A percentile compares a stretch with the other conserved stretches of the same genome.
phyloP scores from a whole-genome alignment of 2,797 vertebrate genomes.

The Crenuchus spilurus region DNA sequence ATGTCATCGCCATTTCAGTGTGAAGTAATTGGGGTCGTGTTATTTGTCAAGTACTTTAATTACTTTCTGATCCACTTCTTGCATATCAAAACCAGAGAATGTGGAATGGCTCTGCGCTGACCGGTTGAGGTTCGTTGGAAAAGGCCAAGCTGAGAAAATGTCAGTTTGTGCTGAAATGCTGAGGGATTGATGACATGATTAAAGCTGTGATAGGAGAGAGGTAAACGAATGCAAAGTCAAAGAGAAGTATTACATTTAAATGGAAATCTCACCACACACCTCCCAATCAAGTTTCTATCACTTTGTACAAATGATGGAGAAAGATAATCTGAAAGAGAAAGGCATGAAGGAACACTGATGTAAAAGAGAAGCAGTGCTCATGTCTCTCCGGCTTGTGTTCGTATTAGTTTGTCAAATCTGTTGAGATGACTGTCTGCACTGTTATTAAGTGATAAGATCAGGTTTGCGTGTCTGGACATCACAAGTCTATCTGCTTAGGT shows the following conservation, averaged over 20 bases:
- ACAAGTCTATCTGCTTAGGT: too few relatives aligned
- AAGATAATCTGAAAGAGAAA: background rate
- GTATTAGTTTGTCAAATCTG: too few relatives aligned
- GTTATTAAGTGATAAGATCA: too few relatives aligned
- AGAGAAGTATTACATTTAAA: background rate
- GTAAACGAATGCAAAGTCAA: background rate
- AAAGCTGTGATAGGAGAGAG: background rate
- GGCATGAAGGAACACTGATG: background rate
- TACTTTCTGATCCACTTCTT: constrained; percentile 64
- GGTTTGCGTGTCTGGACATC: too few relatives aligned
- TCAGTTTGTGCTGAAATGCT: too few relatives aligned
- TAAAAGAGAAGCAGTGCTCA: background rate
- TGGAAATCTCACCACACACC: background rate
- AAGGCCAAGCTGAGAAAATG: constrained; percentile 5
- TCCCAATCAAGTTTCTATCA: background rate
- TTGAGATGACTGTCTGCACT: too few relatives aligned
- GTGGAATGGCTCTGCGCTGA: constrained; percentile 52
- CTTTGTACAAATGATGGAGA: background rate
- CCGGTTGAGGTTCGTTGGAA: background rate
- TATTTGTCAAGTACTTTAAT: constrained; percentile 67
- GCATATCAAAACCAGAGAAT: constrained; percentile 66
- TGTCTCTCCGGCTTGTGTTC: background rate
- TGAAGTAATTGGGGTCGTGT: constrained; percentile 69
- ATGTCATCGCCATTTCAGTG: constrained; percentile 36
- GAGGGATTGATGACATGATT: too few relatives aligned